Percentiles rank a stretch among this genome's conserved stretches.
These are phyloP conservation scores for Lithodes maja DNA, from an alignment of 2,888 invertebrate genomes.

Conservation along the genomic window DNA sequence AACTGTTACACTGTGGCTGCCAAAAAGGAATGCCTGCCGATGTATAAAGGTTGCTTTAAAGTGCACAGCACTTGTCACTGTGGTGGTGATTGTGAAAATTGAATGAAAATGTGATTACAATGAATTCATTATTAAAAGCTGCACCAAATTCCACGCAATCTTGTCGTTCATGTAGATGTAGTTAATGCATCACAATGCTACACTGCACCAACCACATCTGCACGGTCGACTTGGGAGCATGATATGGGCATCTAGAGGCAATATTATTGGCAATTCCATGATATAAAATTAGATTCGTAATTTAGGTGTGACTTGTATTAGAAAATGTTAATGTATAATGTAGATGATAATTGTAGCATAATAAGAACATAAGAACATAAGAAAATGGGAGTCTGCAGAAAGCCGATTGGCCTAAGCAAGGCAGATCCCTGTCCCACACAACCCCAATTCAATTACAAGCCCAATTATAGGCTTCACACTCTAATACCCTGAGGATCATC, in stretches of 20 bases:
- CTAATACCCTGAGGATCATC: too few relatives aligned
- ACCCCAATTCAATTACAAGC: too few relatives aligned
- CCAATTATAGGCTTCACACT: too few relatives aligned
- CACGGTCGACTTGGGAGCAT: not conserved
- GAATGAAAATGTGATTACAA: constrained; percentile 1
- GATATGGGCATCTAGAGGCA: not conserved
- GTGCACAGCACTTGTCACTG: not conserved
- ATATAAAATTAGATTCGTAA: not conserved
- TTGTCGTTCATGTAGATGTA: not conserved
- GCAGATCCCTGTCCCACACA: too few relatives aligned
- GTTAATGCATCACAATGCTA: not conserved
- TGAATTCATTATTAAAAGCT: not conserved
- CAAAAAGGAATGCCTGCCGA: too few relatives aligned
- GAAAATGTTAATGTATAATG: not conserved
- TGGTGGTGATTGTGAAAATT: constrained; percentile 13
- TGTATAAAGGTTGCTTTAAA: too few relatives aligned
- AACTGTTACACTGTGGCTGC: too few relatives aligned
- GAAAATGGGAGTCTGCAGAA: too few relatives aligned
- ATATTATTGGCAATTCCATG: not conserved
- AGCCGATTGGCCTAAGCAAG: too few relatives aligned
- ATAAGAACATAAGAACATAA: too few relatives aligned
- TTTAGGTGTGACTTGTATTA: too few relatives aligned
- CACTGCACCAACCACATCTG: not conserved
- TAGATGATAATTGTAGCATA: constrained; percentile 7
- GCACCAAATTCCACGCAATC: not conserved